Evolutionary conservation across 2,888 invertebrate species (phyloP), one percentile per base, ranked within the genome.

Genomic region (Mesorhabditis sp.): DNA sequence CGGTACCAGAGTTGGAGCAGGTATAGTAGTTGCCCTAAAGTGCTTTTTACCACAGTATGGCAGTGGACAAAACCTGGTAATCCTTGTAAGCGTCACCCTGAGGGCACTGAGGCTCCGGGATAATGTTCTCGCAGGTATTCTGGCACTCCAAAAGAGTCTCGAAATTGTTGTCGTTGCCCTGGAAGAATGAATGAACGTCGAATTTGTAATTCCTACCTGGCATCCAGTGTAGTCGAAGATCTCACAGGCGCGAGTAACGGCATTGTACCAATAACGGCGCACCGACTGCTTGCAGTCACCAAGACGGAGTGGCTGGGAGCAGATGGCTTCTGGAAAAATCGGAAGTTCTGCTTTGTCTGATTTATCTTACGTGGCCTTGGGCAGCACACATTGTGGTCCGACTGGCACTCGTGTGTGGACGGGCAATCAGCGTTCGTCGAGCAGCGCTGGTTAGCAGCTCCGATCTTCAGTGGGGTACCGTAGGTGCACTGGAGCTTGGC

Each of bases 11-110:
- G 68, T 79, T 82, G 28, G 82, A 82, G 76, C 84, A 85, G 28
- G 79, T 78, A 70, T 81, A 82, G 72, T 82, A 83, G 74, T 83
- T 84, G 67, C 85, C 85, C 70, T 69, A 58, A 63, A 45, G 4
- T 13, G 42, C 10, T 13, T 50, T 50, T 50, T 50, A 13, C 10
- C 7, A 50, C n/a, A n/a, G 10, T 50, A 13, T 50, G 7, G 2
- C 10, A 50, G n/a, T 50, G 7, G 58, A 10, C 10, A 10, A 50
- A 50, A 50, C 58, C 58, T 83, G 81, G 67, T 80, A 83, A 73
- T 85, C 85, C 72, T 85, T 85, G 78, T 85, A 84, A 42, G 85
- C 85, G 70, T 84, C 82, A 65, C 85, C 85, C 74, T 85, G 84
- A 15, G 82, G 80, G 45, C 85, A 85, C 68, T 83, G 83, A n/a